phyloP scores from a whole-genome alignment of 2,888 invertebrate genomes.

The Leucozona laternaria region DNA sequence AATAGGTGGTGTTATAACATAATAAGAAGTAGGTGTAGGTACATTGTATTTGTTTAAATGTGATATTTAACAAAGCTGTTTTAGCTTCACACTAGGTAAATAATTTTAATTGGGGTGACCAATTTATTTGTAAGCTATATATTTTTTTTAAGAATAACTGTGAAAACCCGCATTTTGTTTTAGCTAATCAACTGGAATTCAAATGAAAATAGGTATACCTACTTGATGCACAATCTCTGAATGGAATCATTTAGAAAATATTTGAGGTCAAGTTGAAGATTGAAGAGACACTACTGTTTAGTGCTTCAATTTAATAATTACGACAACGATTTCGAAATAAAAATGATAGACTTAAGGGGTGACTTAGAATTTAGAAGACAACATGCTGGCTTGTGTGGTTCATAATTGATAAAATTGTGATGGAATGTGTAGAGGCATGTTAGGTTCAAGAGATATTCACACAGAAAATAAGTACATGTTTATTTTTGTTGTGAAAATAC shows the following conservation, averaged over 20 bases:
- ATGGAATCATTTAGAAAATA: constrained; percentile 9
- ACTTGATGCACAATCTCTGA: not conserved
- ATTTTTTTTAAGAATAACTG: not conserved
- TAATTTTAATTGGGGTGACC: not conserved
- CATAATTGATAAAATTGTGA: not conserved
- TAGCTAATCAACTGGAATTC: constrained; percentile 6
- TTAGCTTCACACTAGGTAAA: no score
- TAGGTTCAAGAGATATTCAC: not conserved
- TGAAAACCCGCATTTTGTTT: not conserved
- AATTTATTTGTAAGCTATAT: not conserved
- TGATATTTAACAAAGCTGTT: no score
- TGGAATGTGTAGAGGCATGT: not conserved
- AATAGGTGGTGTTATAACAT: no score
- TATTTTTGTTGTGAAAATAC: no score
- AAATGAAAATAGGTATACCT: not conserved
- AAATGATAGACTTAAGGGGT: not conserved
- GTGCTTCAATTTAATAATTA: not conserved
- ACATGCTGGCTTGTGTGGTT: not conserved
- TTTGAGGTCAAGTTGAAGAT: constrained; percentile 12
- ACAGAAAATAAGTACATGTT: not conserved
- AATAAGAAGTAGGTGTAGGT: no score
- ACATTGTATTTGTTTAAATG: no score
- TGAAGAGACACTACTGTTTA: not conserved
- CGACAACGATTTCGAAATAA: not conserved
- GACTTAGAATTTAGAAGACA: not conserved